Percentiles rank a stretch among this genome's conserved stretches.
These are phyloP conservation scores for Phortica variegata DNA, from an alignment of 1,140 invertebrate species.

Conservation along the genomic window DNA sequence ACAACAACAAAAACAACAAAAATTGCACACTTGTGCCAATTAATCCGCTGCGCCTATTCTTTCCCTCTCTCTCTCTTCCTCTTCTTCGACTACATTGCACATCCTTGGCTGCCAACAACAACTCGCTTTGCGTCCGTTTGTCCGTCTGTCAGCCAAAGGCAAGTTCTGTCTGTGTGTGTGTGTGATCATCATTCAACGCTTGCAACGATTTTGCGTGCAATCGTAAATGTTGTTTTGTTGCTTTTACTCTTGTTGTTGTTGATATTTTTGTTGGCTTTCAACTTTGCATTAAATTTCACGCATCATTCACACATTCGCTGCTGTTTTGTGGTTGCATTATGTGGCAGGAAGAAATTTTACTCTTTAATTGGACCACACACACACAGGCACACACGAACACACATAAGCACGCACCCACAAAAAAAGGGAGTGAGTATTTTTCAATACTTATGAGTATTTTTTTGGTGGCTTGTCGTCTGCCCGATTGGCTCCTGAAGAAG, in stretches of 20 bases:
- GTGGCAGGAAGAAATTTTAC: too few species aligned
- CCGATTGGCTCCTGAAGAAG: too few species aligned
- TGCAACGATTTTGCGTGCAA: conserved; percentile 9
- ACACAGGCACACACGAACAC: conserved; percentile 17
- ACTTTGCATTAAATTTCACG: conserved; percentile 39
- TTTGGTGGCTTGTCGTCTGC: too few species aligned
- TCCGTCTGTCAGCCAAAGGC: not conserved
- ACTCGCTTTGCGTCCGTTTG: not conserved
- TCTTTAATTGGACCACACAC: conserved; percentile 57
- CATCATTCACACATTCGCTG: conserved; percentile 57
- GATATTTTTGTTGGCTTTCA: conserved; percentile 28
- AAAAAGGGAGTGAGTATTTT: too few species aligned
- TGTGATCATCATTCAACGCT: conserved; percentile 45
- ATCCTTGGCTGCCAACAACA: not conserved
- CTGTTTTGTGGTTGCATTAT: too few species aligned
- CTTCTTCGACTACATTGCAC: conserved; percentile 11
- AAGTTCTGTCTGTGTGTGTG: conserved; percentile 31
- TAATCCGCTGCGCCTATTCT: conserved; percentile 9
- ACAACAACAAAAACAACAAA: conserved; percentile 3
- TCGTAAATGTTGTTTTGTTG: not conserved
- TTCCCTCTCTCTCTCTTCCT: conserved; percentile 2
- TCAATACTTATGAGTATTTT: too few species aligned
- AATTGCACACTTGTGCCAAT: conserved; percentile 3
- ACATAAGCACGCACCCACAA: conserved; percentile 7
- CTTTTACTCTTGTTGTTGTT: conserved; percentile 11